phyloP scores from a whole-genome alignment of 2,113 vertebrate genomes.

The Coregonus clupeaformis region DNA sequence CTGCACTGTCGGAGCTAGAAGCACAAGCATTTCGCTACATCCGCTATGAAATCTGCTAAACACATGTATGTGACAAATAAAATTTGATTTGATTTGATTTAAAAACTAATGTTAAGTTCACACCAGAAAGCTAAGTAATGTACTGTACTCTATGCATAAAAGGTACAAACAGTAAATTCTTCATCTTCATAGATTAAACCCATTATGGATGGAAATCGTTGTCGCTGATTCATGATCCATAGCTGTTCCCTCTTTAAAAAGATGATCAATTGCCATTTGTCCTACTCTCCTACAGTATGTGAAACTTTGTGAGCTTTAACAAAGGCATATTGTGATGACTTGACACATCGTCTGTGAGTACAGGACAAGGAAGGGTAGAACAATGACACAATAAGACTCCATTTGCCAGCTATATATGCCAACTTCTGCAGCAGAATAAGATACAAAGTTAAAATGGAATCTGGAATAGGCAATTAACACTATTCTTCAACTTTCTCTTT shows the following conservation, averaged over 20 bases:
- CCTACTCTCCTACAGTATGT: slow-evolving; percentile 42
- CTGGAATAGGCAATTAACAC: slow-evolving; percentile 77
- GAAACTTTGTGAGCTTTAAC: slow-evolving; percentile 68
- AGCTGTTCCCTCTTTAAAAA: slow-evolving; percentile 42
- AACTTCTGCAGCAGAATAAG: slow-evolving; percentile 57
- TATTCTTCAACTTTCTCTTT: slow-evolving; percentile 71
- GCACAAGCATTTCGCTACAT: no score
- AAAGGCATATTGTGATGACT: slow-evolving; percentile 75
- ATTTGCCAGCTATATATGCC: slow-evolving; percentile 69
- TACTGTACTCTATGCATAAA: neutral
- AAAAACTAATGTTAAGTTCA: no score
- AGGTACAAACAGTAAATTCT: neutral
- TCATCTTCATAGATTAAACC: neutral
- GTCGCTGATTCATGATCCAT: slow-evolving; percentile 31
- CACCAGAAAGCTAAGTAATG: neutral
- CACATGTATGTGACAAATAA: no score
- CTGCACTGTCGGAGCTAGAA: no score
- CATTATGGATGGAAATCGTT: neutral
- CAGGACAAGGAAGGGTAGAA: slow-evolving; percentile 63
- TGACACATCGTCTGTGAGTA: slow-evolving; percentile 69
- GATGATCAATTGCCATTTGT: slow-evolving; percentile 40
- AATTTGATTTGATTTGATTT: no score
- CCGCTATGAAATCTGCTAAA: no score
- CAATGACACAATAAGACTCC: slow-evolving; percentile 73
- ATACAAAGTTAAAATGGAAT: slow-evolving; percentile 75